phyloP scores from a whole-genome alignment of 1,140 invertebrate genomes.

The Antheraea pernyi region DNA sequence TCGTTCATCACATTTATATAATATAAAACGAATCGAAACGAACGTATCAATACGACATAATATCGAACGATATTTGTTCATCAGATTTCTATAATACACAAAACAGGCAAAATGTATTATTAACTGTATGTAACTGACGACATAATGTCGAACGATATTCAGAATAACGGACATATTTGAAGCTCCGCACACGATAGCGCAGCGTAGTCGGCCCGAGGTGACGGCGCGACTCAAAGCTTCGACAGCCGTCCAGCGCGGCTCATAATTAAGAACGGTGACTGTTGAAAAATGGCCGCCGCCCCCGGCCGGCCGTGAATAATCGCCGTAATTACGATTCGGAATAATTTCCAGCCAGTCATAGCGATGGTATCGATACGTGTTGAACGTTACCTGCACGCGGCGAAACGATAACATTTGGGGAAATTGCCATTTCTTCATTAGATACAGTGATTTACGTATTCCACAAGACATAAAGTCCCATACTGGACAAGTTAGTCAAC shows the following conservation, averaged over 20 bases:
- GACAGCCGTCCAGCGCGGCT: constrained; percentile 72
- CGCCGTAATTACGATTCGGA: constrained; percentile 78
- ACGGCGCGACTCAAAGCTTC: constrained; percentile 76
- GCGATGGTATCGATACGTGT: constrained; percentile 77
- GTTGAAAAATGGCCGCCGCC: constrained; percentile 78
- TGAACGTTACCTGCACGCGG: constrained; percentile 76
- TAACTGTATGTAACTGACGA: neutral
- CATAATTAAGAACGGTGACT: constrained; percentile 79
- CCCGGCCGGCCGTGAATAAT: constrained; percentile 78
- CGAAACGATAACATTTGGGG: constrained; percentile 36
- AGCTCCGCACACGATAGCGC: constrained; percentile 10
- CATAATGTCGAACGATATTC: constrained; percentile 16
- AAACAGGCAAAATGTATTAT: too few species aligned
- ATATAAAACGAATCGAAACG: too few species aligned
- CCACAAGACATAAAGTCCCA: neutral
- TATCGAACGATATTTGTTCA: too few species aligned
- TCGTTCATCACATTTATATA: too few species aligned
- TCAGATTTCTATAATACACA: too few species aligned
- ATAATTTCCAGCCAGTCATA: constrained; percentile 79
- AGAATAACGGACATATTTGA: constrained; percentile 7
- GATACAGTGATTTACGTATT: neutral
- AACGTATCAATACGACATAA: too few species aligned
- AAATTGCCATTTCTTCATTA: constrained; percentile 61
- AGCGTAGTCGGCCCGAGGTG: constrained; percentile 65
- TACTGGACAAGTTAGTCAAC: too few species aligned